A percentile compares a stretch with the other conserved stretches of the same genome.
These are phyloP conservation scores for Galeruca laticollis DNA, from an alignment of 2,888 invertebrate genomes.

Conservation along the genomic window DNA sequence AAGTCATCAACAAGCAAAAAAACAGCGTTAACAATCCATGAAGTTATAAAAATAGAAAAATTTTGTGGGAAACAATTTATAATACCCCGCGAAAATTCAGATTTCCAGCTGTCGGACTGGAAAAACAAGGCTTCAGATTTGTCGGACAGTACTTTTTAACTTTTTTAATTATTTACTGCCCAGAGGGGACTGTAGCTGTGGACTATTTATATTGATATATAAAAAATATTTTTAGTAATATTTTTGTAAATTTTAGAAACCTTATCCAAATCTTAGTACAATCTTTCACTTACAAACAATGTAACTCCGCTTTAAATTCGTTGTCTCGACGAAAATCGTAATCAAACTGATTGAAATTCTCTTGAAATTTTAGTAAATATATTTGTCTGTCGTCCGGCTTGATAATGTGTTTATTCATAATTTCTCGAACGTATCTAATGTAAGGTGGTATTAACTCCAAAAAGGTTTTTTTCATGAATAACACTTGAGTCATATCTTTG, in stretches of 20 bases:
- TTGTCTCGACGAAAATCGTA: slow-evolving; percentile 71
- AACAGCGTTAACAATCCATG: no score
- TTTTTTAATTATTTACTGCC: no score
- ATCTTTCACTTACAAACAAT: slow-evolving; percentile 56
- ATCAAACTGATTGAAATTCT: slow-evolving; percentile 72
- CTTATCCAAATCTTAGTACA: background rate
- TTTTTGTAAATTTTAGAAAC: background rate
- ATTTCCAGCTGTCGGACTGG: no score
- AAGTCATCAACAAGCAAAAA: no score
- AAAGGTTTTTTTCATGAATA: slow-evolving; percentile 71
- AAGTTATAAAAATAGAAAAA: no score
- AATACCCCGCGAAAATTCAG: no score
- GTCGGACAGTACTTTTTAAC: no score
- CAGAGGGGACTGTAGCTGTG: no score
- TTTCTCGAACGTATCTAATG: slow-evolving; percentile 68
- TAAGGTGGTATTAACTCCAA: slow-evolving; percentile 72
- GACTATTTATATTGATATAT: no score
- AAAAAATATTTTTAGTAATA: no score
- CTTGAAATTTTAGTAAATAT: slow-evolving; percentile 71
- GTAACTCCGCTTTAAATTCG: slow-evolving; percentile 74
- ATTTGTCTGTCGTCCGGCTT: slow-evolving; percentile 73
- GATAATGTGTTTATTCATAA: slow-evolving; percentile 70
- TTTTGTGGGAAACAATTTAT: no score
- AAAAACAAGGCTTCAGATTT: no score
- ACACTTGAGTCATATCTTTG: slow-evolving; percentile 68